Conservation (phyloP, 2,888 invertebrate species). For the Phyllotreta cruciferae region DNA sequence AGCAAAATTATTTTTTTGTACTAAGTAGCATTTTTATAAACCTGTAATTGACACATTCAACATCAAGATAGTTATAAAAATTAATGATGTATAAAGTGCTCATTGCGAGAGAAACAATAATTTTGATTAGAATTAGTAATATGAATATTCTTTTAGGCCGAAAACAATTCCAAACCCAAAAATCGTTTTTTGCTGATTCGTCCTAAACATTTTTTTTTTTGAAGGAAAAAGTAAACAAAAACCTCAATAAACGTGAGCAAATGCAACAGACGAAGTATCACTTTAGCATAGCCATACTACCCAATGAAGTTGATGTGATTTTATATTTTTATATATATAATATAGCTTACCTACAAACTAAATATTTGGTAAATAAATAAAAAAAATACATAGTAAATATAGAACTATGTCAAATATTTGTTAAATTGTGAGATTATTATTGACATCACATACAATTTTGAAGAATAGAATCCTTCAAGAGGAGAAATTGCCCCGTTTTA, state of each 20-base stretch:
- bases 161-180: too few relatives aligned
- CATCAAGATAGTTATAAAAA: too few relatives aligned
- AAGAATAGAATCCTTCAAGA: slow-evolving; percentile 52
- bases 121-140: too few relatives aligned
- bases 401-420: slow-evolving; percentile 50
- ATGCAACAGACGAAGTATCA: slow-evolving; percentile 49
- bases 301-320: slow-evolving; percentile 40
- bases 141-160: too few relatives aligned
- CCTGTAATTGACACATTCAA: too few relatives aligned
- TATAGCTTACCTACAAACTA: slow-evolving; percentile 42
- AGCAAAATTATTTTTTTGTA: too few relatives aligned
- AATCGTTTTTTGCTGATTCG: slow-evolving; percentile 1
- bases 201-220: slow-evolving; percentile 18
- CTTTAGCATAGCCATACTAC: slow-evolving; percentile 44
- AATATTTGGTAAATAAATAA: slow-evolving; percentile 57
- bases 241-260: slow-evolving; percentile 50
- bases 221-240: slow-evolving; percentile 38
- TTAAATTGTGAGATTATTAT: slow-evolving; percentile 60
- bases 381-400: slow-evolving; percentile 49
- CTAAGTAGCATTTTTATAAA: too few relatives aligned
- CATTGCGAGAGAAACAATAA: not conserved
- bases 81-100: not conserved
- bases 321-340: slow-evolving; percentile 10
- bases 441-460: slow-evolving; percentile 61
- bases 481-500: slow-evolving; percentile 43